These are phyloP conservation scores for Halichondria panicea DNA, from an alignment of 37 sponge, comb jelly and placozoan species.

Conservation along the genomic window DNA sequence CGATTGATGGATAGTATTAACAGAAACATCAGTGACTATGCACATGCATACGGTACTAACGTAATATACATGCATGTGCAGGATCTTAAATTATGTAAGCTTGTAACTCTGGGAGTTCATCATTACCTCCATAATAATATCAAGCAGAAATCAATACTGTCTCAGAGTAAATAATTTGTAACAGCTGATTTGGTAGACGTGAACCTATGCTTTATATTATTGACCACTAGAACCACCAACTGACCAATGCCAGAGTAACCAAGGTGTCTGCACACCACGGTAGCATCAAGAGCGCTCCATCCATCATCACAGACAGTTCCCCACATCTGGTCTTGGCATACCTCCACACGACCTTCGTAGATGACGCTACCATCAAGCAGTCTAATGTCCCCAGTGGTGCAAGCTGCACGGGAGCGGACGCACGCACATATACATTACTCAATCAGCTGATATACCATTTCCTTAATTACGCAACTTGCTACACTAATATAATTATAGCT, in stretches of 20 bases:
- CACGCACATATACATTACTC: too few species aligned
- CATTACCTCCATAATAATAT: not conserved
- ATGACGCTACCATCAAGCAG: not conserved
- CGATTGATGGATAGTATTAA: too few species aligned
- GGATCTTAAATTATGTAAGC: not conserved
- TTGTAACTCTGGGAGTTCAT: not conserved
- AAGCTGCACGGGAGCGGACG: too few species aligned
- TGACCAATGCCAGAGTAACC: slow-evolving; percentile 4
- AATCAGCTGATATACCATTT: too few species aligned
- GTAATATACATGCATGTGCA: too few species aligned
- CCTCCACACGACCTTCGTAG: not conserved
- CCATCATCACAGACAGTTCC: slow-evolving; percentile 16
- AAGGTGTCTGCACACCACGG: slow-evolving; percentile 11
- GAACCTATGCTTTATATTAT: too few species aligned
- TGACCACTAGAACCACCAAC: too few species aligned
- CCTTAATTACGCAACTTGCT: too few species aligned
- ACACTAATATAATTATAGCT: too few species aligned
- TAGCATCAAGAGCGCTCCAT: not conserved
- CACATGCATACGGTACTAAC: too few species aligned
- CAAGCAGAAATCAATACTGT: not conserved
- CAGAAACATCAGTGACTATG: too few species aligned
- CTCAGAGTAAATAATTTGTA: not conserved
- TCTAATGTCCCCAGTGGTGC: slow-evolving; percentile 1
- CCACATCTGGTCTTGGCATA: not conserved
- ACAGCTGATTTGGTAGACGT: not conserved